Percentiles rank a stretch among this genome's conserved stretches.
These are phyloP conservation scores for Megalurothrips usitatus DNA, from an alignment of 2,888 invertebrate genomes.

Conservation along the genomic window DNA sequence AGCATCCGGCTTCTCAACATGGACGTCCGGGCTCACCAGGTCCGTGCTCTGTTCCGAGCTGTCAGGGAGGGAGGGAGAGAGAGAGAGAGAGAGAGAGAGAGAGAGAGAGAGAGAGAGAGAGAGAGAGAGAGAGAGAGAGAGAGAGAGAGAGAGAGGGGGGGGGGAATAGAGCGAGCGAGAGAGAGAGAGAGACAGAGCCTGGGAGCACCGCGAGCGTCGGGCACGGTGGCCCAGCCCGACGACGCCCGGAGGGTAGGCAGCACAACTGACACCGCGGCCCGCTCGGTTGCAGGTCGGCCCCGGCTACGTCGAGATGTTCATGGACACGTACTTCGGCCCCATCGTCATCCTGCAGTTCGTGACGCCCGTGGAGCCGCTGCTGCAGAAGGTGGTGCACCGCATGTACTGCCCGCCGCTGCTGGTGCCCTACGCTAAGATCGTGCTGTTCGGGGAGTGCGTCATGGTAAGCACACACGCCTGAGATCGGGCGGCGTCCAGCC, in stretches of 20 bases:
- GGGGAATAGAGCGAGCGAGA: too few relatives aligned
- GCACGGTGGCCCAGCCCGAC: too few relatives aligned
- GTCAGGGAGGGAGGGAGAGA: too few relatives aligned
- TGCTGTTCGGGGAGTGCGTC: conserved; percentile 63
- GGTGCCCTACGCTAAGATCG: conserved; percentile 59
- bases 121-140: too few relatives aligned
- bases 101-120: too few relatives aligned
- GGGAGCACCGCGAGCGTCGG: too few relatives aligned
- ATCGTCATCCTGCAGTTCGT: conserved; percentile 69
- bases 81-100: neutral
- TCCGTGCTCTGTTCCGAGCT: conserved; percentile 40
- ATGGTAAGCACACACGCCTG: conserved; percentile 61
- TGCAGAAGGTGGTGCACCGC: conserved; percentile 73
- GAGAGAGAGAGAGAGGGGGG: too few relatives aligned
- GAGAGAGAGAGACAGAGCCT: too few relatives aligned
- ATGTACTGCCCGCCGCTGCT: conserved; percentile 62
- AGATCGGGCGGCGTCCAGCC: neutral
- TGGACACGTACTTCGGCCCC: conserved; percentile 57
- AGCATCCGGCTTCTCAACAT: conserved; percentile 54
- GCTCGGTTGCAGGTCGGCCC: conserved; percentile 58
- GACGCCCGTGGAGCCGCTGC: conserved; percentile 69
- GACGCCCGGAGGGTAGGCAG: neutral
- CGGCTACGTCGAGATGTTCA: conserved; percentile 65
- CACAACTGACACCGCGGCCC: neutral
- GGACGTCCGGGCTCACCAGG: conserved; percentile 63